A percentile compares a stretch with the other conserved stretches of the same genome.
These are phyloP conservation scores for Neelides sp. DNA, from an alignment of 1,140 invertebrate genomes.

Conservation along the genomic window DNA sequence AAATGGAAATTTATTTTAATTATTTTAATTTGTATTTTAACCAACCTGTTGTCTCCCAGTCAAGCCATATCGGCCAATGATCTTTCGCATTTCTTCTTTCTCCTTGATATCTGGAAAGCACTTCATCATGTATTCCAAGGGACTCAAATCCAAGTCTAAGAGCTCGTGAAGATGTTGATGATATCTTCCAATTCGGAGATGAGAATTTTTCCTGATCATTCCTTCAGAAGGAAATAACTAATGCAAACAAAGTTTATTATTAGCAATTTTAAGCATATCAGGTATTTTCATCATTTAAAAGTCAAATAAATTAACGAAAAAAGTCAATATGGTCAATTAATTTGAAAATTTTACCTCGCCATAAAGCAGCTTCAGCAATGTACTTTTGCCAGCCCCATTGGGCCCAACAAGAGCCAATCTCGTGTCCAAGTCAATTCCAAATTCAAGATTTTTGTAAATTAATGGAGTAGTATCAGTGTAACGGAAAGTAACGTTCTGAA, in stretches of 20 bases:
- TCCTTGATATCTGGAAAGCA: conserved; percentile 95
- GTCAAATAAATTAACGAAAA: background rate
- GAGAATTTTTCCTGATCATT: conserved; percentile 95
- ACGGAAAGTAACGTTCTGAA: conserved; percentile 84
- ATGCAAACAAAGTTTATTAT: conserved; percentile 31
- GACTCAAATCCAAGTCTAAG: conserved; percentile 84
- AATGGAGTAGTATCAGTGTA: conserved; percentile 75
- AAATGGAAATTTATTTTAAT: too few species aligned
- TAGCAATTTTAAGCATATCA: background rate
- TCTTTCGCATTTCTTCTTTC: conserved; percentile 97
- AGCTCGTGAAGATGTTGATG: conserved; percentile 98
- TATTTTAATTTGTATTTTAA: background rate
- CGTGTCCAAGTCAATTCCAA: conserved; percentile 97
- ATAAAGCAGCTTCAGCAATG: conserved; percentile 86
- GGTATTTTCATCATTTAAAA: too few species aligned
- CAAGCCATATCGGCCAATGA: conserved; percentile 93
- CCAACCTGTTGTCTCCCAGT: conserved; percentile 86
- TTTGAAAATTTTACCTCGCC: conserved; percentile 50
- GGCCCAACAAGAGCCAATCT: conserved; percentile 83
- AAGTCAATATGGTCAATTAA: background rate
- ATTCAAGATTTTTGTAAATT: conserved; percentile 97
- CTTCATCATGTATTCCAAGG: conserved; percentile 97
- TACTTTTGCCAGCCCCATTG: conserved; percentile 92
- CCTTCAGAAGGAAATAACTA: conserved; percentile 84
- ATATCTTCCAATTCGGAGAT: conserved; percentile 91